A percentile compares a stretch with the other conserved stretches of the same genome.
phyloP scores from a whole-genome alignment of 2,888 invertebrate species.

The Sthenelais limicola region DNA sequence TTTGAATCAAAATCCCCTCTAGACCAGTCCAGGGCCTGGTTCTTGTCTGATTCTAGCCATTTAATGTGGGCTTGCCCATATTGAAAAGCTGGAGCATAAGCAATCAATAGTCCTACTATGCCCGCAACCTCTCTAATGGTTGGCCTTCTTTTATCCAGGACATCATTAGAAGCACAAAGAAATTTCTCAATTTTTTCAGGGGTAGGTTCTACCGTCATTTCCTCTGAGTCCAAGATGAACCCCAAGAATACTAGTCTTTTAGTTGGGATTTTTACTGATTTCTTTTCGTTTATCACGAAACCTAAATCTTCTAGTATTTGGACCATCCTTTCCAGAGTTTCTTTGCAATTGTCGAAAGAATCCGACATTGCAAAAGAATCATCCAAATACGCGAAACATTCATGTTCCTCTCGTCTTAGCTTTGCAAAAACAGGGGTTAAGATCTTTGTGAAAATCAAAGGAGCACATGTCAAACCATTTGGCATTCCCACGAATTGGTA shows the following conservation, averaged over 20 bases:
- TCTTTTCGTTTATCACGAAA: neutral
- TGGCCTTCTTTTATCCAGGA: neutral
- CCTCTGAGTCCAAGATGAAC: neutral
- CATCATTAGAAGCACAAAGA: too few relatives aligned
- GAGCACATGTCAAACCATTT: constrained; percentile 8
- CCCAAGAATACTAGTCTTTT: neutral
- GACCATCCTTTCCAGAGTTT: neutral
- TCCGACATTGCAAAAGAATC: constrained; percentile 1
- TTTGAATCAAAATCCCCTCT: neutral
- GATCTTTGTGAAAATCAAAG: constrained; percentile 1
- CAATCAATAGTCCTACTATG: neutral
- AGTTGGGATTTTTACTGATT: neutral
- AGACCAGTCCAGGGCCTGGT: neutral
- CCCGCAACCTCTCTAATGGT: neutral
- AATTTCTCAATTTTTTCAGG: neutral
- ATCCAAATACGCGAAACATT: constrained; percentile 4
- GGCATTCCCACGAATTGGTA: constrained; percentile 7
- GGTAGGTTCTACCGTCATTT: neutral
- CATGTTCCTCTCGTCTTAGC: neutral
- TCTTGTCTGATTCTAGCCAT: neutral
- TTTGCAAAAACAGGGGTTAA: constrained; percentile 8
- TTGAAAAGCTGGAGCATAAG: neutral
- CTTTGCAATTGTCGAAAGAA: neutral
- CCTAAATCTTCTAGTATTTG: neutral
- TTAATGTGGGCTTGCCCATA: neutral